phyloP scores from a whole-genome alignment of 2,113 vertebrate genomes.

The Sula dactylatra region DNA sequence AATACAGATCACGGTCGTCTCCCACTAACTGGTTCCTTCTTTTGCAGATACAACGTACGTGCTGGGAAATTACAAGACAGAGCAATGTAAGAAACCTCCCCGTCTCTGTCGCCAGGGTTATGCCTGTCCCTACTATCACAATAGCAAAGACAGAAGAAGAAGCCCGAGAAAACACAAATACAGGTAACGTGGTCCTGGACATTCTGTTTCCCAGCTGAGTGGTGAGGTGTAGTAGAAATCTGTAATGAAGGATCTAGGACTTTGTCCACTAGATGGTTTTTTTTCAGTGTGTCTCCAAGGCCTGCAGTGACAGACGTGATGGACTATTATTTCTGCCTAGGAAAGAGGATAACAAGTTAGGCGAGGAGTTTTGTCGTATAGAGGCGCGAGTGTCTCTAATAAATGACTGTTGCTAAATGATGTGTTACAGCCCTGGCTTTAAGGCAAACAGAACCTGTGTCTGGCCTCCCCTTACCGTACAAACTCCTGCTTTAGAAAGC shows the following conservation, averaged over 20 bases:
- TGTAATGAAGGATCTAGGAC: not conserved
- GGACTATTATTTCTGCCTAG: not conserved
- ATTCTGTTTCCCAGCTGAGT: not conserved
- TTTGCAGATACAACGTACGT: constrained; percentile 90
- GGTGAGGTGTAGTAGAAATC: not conserved
- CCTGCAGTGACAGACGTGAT: not conserved
- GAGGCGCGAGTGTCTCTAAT: not conserved
- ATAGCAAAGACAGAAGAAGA: constrained; percentile 96
- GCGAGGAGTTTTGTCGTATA: not conserved
- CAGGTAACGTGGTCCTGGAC: constrained; percentile 76
- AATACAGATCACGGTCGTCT: not conserved
- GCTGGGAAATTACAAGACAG: constrained; percentile 96
- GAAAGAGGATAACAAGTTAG: not conserved
- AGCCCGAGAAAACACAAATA: constrained; percentile 98
- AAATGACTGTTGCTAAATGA: not conserved
- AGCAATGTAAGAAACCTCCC: constrained; percentile 96
- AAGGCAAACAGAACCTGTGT: not conserved
- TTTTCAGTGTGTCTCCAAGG: not conserved
- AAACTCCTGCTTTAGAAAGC: not conserved
- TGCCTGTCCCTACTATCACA: constrained; percentile 97
- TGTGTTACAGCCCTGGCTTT: not conserved
- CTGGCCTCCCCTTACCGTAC: not conserved
- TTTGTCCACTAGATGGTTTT: not conserved
- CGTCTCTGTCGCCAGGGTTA: constrained; percentile 97
- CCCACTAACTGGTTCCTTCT: not conserved